phyloP scores from a whole-genome alignment of 2,888 invertebrate genomes.

The Caenorhabditis becei region DNA sequence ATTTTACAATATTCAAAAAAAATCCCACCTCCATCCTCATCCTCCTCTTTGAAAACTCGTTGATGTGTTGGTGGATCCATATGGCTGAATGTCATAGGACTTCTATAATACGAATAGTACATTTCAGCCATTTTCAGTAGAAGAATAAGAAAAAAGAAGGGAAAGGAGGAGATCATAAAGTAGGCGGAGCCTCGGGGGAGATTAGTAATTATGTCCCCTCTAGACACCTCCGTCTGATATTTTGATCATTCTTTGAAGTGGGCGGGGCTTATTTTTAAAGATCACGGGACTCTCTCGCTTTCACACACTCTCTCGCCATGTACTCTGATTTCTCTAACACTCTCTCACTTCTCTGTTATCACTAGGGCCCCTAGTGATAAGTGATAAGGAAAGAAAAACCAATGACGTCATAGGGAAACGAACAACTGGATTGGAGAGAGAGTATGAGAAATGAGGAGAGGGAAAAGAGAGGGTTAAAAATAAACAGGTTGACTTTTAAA shows the following conservation, averaged over 20 bases:
- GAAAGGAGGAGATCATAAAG: neutral
- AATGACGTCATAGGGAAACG: constrained; percentile 43
- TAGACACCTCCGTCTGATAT: constrained; percentile 14
- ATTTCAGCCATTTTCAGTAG: neutral
- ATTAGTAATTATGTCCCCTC: constrained; percentile 6
- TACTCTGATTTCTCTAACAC: neutral
- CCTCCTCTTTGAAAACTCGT: too few relatives aligned
- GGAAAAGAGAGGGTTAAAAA: neutral
- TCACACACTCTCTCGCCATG: neutral
- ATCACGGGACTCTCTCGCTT: constrained; percentile 12
- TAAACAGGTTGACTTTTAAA: neutral
- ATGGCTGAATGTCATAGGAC: constrained; percentile 37
- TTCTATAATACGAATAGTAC: constrained; percentile 27
- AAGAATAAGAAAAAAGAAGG: constrained; percentile 1
- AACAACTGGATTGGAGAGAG: neutral
- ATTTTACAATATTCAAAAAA: too few relatives aligned
- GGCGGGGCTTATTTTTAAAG: constrained; percentile 46
- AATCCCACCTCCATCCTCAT: too few relatives aligned
- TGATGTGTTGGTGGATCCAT: constrained; percentile 20
- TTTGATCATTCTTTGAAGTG: constrained; percentile 41
- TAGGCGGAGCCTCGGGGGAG: constrained; percentile 27
- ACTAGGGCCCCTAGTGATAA: constrained; percentile 11
- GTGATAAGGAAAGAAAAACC: constrained; percentile 29
- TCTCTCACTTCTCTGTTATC: constrained; percentile 13
- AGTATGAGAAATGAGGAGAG: neutral